phyloP scores from a whole-genome alignment of 2,113 vertebrate genomes.

The Chionodraco myersi region DNA sequence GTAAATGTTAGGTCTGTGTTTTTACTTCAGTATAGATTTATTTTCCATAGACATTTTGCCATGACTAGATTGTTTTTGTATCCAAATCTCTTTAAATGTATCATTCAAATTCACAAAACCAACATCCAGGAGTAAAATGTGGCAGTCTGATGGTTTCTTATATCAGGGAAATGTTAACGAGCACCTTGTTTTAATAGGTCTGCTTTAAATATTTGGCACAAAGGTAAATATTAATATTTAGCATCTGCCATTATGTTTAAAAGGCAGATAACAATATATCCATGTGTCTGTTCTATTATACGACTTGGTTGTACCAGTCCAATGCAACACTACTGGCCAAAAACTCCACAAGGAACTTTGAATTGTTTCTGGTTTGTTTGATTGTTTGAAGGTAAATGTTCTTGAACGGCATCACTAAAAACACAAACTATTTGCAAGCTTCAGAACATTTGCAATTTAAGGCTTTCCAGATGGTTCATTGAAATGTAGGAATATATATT shows the following conservation, averaged over 20 bases:
- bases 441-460: background rate
- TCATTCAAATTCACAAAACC: background rate
- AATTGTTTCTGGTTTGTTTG: background rate
- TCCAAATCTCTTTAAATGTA: constrained; percentile 14
- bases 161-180: too few species aligned
- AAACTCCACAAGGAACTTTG: too few species aligned
- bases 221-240: background rate
- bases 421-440: background rate
- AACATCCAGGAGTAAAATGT: background rate
- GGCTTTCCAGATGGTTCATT: constrained; percentile 11
- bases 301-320: too few species aligned
- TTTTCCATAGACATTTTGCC: too few species aligned
- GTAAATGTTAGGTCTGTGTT: too few species aligned
- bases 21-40: too few species aligned
- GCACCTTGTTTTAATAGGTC: background rate
- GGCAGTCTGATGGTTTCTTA: background rate
- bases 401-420: background rate
- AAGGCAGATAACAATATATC: background rate
- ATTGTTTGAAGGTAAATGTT: background rate
- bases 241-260: background rate
- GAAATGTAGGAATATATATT: background rate
- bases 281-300: too few species aligned
- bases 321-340: too few species aligned
- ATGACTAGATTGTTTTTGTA: background rate
- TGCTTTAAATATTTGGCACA: background rate